Percentiles rank a stretch among this genome's conserved stretches.
Conservation (phyloP, 2,888 invertebrate genomes). For the Ceramica pisi region DNA sequence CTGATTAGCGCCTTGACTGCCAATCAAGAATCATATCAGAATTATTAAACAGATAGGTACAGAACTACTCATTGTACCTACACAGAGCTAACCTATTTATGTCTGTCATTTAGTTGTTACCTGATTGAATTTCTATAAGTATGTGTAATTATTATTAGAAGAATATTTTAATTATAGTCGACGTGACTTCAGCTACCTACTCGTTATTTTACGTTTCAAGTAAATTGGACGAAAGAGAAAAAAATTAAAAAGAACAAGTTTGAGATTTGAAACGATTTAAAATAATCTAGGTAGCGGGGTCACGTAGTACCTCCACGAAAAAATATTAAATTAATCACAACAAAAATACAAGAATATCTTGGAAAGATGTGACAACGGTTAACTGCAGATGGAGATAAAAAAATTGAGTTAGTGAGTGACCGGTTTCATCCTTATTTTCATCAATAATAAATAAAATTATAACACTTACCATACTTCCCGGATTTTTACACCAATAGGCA, state of each 20-base stretch:
- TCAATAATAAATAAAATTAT: slow-evolving; percentile 40
- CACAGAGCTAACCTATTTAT: background rate
- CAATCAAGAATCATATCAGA: slow-evolving; percentile 13
- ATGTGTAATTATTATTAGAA: no score
- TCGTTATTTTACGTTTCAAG: background rate
- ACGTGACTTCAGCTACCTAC: background rate
- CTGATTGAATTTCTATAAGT: background rate
- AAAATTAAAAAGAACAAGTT: background rate
- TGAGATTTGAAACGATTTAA: no score
- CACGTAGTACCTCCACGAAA: no score
- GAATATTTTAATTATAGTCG: slow-evolving; percentile 1
- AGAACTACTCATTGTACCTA: background rate
- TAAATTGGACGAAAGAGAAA: background rate
- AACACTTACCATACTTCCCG: slow-evolving; percentile 71
- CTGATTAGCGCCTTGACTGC: slow-evolving; percentile 36
- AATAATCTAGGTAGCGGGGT: no score
- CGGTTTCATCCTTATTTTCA: slow-evolving; percentile 31
- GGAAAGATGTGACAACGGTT: background rate
- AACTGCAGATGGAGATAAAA: background rate
- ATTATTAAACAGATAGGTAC: background rate
- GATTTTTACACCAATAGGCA: slow-evolving; percentile 79
- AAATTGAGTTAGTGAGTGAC: background rate
- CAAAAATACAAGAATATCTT: background rate
- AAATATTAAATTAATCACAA: no score
- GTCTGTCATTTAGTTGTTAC: background rate